Conservation (phyloP, 2,797 vertebrate genomes). For the Acanthornis magna region DNA sequence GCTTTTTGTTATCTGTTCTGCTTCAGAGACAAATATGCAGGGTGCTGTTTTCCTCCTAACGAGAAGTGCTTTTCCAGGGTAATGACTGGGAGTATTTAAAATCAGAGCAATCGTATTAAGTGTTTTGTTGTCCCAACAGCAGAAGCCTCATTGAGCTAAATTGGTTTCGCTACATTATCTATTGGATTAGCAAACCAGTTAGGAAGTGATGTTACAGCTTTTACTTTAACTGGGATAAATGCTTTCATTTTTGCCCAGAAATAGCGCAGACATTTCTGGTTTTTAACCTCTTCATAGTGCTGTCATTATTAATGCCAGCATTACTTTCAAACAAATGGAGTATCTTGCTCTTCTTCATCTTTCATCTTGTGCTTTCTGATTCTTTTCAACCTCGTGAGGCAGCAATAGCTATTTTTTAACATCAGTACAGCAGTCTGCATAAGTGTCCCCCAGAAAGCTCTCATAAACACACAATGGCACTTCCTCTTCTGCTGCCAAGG, state of each 20-base stretch:
- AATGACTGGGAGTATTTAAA: slow-evolving; percentile 41
- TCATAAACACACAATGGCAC: not conserved
- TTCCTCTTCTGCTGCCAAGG: not conserved
- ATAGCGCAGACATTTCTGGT: not conserved
- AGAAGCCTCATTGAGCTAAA: slow-evolving; percentile 55
- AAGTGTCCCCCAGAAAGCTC: slow-evolving; percentile 5
- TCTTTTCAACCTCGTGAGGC: not conserved
- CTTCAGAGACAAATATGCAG: not conserved
- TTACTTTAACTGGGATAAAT: slow-evolving; percentile 5
- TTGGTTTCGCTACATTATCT: slow-evolving; percentile 56
- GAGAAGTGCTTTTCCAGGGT: slow-evolving; percentile 19
- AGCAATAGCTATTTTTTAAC: not conserved
- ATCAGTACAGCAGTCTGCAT: not conserved
- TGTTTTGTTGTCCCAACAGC: slow-evolving; percentile 2
- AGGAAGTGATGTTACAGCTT: slow-evolving; percentile 14
- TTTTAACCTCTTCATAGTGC: not conserved
- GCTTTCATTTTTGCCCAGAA: slow-evolving; percentile 10
- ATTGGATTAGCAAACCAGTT: slow-evolving; percentile 14
- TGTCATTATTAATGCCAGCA: not conserved
- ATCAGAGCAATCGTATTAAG: slow-evolving; percentile 25
- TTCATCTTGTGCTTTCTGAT: not conserved
- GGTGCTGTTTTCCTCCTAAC: not conserved
- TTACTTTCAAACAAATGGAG: not conserved
- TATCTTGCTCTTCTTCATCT: not conserved
- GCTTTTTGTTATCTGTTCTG: not conserved